A percentile compares a stretch with the other conserved stretches of the same genome.
phyloP scores from a whole-genome alignment of 2,113 vertebrate species.

The Merops nubicus region DNA sequence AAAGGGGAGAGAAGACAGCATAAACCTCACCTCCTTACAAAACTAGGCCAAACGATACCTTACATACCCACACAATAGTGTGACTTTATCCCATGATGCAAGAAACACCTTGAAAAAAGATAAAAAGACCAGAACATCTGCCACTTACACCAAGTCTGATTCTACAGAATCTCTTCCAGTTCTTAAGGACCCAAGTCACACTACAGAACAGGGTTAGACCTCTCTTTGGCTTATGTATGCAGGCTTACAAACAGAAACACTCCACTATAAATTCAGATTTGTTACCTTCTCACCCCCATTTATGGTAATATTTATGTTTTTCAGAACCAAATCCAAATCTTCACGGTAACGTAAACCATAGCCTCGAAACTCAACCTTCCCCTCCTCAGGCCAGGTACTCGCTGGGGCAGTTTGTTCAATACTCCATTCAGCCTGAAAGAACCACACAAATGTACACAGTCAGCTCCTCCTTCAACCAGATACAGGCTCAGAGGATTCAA shows the following conservation, averaged over 20 bases:
- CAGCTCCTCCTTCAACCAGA: background rate
- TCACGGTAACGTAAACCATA: slow-evolving; percentile 88
- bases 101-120: background rate
- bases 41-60: background rate
- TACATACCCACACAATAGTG: background rate
- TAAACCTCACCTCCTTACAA: background rate
- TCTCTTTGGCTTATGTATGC: background rate
- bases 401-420: slow-evolving; percentile 68
- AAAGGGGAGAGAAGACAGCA: background rate
- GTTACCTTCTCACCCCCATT: slow-evolving; percentile 90
- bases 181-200: background rate
- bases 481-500: accelerated
- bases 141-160: background rate
- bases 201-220: background rate
- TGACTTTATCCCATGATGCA: background rate
- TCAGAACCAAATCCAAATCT: slow-evolving; percentile 89
- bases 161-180: background rate
- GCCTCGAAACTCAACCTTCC: slow-evolving; percentile 84
- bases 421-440: slow-evolving; percentile 87
- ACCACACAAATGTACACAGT: background rate
- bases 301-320: slow-evolving; percentile 84
- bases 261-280: background rate
- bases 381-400: slow-evolving; percentile 83
- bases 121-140: background rate
- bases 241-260: background rate